Percentiles rank a stretch among this genome's conserved stretches.
These are phyloP conservation scores for Anoplopoma fimbria DNA, from an alignment of 2,113 vertebrate genomes.

Conservation along the genomic window DNA sequence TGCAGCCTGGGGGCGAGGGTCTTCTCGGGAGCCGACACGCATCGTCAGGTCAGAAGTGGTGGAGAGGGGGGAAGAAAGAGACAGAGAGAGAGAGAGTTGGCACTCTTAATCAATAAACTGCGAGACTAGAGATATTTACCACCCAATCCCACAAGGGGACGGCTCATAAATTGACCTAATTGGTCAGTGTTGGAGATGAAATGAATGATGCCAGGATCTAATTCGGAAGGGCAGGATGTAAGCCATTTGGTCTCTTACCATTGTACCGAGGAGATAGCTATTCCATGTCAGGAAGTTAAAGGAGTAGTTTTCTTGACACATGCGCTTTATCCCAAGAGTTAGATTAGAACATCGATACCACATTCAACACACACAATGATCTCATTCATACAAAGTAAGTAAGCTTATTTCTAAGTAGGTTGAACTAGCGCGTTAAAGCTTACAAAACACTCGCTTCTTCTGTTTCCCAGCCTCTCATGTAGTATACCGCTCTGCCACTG, in stretches of 20 bases:
- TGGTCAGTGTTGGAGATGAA: constrained; percentile 71
- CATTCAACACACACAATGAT: not conserved
- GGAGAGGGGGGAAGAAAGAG: constrained; percentile 45
- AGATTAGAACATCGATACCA: not conserved
- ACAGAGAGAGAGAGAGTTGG: constrained; percentile 50
- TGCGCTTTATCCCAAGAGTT: not conserved
- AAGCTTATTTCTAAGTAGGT: not conserved
- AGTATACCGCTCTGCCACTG: constrained; percentile 61
- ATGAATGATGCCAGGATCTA: constrained; percentile 57
- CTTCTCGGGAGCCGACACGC: constrained; percentile 76
- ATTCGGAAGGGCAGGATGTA: constrained; percentile 35
- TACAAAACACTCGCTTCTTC: not conserved
- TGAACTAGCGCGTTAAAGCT: not conserved
- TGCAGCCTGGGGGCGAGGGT: constrained; percentile 80
- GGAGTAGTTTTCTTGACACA: not conserved
- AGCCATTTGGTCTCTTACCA: not conserved
- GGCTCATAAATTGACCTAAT: constrained; percentile 79
- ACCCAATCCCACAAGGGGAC: constrained; percentile 63
- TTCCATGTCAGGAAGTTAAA: not conserved
- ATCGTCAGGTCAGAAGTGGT: constrained; percentile 75
- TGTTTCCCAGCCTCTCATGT: constrained; percentile 34
- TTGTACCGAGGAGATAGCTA: constrained; percentile 10
- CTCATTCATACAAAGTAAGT: not conserved
- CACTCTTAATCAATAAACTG: constrained; percentile 80
- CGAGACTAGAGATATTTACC: constrained; percentile 75